Conservation (phyloP, 2,113 vertebrate species). For the Damaliscus lunatus region DNA sequence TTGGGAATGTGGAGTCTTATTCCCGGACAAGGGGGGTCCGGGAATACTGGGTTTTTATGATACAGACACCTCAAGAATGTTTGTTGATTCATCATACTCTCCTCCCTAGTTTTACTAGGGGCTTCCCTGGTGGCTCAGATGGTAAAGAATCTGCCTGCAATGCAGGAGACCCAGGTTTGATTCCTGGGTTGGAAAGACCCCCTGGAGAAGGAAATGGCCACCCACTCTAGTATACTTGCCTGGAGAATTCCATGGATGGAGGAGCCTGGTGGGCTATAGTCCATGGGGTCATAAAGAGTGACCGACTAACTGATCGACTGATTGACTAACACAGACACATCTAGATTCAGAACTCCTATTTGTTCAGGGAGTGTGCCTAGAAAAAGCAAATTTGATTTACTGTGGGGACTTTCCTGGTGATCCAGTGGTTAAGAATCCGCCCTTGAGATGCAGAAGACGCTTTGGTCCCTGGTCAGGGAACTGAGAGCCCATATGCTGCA, state of each 20-base stretch:
- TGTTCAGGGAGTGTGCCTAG: neutral
- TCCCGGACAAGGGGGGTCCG: rapidly evolving
- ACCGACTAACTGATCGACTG: neutral
- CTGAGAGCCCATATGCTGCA: neutral
- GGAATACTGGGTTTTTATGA: neutral
- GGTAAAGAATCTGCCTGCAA: neutral
- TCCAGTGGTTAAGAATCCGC: neutral
- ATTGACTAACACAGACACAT: neutral
- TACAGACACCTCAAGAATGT: neutral
- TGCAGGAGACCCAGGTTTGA: neutral
- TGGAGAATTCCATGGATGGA: neutral
- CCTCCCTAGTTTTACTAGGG: neutral
- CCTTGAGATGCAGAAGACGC: neutral
- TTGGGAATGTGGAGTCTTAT: neutral
- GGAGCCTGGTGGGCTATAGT: neutral
- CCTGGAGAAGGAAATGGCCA: neutral
- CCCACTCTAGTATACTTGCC: neutral
- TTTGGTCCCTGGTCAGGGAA: neutral
- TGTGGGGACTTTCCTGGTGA: neutral
- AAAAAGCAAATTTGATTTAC: neutral
- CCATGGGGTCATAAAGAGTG: neutral
- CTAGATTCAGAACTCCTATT: neutral
- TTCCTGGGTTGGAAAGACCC: neutral
- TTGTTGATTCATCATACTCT: neutral
- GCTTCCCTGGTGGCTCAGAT: neutral